Evolutionary conservation across 2,888 invertebrate species (phyloP).

Genomic region (Spodoptera littoralis): DNA sequence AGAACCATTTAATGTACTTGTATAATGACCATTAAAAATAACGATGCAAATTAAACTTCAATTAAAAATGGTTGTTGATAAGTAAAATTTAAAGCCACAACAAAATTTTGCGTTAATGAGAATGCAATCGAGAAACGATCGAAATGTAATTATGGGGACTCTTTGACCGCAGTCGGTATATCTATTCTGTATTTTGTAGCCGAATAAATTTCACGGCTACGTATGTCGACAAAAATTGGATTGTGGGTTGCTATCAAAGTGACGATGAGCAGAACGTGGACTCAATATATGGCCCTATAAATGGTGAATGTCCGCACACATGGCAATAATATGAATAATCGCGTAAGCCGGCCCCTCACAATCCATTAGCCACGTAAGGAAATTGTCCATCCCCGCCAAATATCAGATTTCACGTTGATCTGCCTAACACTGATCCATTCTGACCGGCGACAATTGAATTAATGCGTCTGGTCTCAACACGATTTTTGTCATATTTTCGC

Average conservation of each 20-base stretch:
- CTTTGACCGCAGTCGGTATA: slow-evolving; percentile 25
- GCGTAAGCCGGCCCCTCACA: slow-evolving; percentile 71
- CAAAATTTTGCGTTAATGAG: slow-evolving; percentile 43
- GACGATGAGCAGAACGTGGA: slow-evolving; percentile 41
- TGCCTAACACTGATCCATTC: slow-evolving; percentile 84
- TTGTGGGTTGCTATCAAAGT: slow-evolving; percentile 2
- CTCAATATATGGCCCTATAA: slow-evolving; percentile 36
- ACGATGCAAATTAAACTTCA: slow-evolving; percentile 34
- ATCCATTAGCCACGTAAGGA: slow-evolving; percentile 82
- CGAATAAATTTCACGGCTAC: slow-evolving; percentile 13
- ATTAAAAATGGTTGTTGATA: slow-evolving; percentile 39
- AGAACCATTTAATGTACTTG: background rate
- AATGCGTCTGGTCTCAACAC: slow-evolving; percentile 81
- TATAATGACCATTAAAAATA: slow-evolving; percentile 25
- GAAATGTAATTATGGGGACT: slow-evolving; percentile 43
- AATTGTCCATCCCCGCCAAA: slow-evolving; percentile 84
- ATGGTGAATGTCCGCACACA: slow-evolving; percentile 50
- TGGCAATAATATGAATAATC: slow-evolving; percentile 75
- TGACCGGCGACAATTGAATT: slow-evolving; percentile 86
- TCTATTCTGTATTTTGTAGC: slow-evolving; percentile 20
- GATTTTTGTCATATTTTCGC: slow-evolving; percentile 85
- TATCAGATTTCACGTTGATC: slow-evolving; percentile 88
- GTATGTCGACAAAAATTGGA: slow-evolving; percentile 20
- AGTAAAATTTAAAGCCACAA: slow-evolving; percentile 44
- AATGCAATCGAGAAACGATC: slow-evolving; percentile 45